These are phyloP conservation scores for Hirudinaria manillensis DNA, from an alignment of 2,888 invertebrate species.

Conservation along the genomic window DNA sequence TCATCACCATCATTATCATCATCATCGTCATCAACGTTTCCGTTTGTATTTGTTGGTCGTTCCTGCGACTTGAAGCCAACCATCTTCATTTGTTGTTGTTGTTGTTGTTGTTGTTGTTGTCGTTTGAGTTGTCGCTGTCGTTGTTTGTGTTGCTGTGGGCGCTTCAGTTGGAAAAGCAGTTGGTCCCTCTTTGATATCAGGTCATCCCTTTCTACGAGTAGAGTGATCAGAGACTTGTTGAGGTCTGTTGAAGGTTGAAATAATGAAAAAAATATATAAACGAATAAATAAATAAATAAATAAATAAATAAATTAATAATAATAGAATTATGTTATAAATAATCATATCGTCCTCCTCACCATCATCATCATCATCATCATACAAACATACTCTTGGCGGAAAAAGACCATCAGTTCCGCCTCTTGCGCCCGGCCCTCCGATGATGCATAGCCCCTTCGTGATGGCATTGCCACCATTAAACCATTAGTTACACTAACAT, in stretches of 20 bases:
- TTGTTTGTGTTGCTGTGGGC: neutral
- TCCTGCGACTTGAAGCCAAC: no score
- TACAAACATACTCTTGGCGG: no score
- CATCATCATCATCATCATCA: neutral
- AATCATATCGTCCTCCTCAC: conserved; percentile 1
- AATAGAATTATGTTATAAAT: no score
- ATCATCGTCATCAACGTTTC: neutral
- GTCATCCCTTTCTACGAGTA: neutral
- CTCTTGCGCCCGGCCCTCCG: no score
- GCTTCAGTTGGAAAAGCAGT: neutral
- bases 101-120: conserved; percentile 12
- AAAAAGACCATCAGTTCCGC: no score
- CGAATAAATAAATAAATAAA: neutral
- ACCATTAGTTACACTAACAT: neutral
- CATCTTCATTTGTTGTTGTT: conserved; percentile 8
- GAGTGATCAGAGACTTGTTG: neutral
- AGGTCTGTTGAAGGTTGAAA: neutral
- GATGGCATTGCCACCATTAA: no score
- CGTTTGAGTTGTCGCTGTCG: neutral
- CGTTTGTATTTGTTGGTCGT: neutral
- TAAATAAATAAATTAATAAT: neutral
- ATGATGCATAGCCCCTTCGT: no score
- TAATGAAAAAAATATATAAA: neutral
- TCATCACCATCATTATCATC: neutral
- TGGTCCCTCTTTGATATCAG: neutral